A percentile compares a stretch with the other conserved stretches of the same genome.
Evolutionary conservation across 2,113 vertebrate species (phyloP).

Genomic region (Artemisiospiza belli): DNA sequence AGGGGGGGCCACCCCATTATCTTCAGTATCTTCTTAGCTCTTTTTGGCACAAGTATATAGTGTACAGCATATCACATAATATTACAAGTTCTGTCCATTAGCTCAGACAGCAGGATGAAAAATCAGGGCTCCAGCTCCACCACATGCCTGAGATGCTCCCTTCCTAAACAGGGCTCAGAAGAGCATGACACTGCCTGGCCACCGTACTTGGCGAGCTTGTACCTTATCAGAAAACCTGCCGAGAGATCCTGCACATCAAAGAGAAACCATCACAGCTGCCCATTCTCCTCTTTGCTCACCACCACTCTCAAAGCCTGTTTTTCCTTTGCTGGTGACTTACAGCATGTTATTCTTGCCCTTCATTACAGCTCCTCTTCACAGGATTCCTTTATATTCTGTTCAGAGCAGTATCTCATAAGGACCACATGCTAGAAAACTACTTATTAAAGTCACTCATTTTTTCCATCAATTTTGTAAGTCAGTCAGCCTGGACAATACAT

Average conservation of each 20-base stretch:
- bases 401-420: not conserved
- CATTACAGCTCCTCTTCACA: not conserved
- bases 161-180: not conserved
- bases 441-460: not conserved
- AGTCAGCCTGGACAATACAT: not conserved
- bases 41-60: not conserved
- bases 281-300: not conserved
- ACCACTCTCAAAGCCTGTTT: not conserved
- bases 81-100: not conserved
- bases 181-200: not conserved
- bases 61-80: not conserved
- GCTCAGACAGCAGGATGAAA: not conserved
- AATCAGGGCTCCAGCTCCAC: not conserved
- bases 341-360: not conserved
- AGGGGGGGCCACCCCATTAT: not conserved
- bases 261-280: not conserved
- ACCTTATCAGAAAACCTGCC: not conserved
- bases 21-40: not conserved
- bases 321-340: not conserved
- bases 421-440: not conserved
- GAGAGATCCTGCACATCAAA: not conserved
- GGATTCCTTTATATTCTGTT: not conserved
- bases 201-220: not conserved
- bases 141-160: not conserved
- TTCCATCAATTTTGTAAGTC: not conserved